These are phyloP conservation scores for Sabatieria punctata DNA, from an alignment of 2,888 invertebrate genomes.

Conservation along the genomic window DNA sequence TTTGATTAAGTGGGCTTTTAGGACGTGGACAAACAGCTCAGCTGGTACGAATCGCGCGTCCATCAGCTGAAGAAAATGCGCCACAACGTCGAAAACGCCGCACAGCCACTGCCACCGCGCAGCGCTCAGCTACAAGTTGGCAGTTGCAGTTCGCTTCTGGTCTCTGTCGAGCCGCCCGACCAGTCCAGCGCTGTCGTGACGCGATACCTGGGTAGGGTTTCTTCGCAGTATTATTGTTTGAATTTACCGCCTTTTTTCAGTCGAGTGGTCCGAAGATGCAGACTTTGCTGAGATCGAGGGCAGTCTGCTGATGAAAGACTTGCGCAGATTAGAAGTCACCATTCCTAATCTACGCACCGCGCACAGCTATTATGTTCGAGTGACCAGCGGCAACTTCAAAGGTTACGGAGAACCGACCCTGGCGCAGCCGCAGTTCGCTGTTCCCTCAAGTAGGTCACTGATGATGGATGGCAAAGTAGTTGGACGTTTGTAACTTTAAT, in stretches of 20 bases:
- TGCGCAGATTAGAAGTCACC: slow-evolving; percentile 45
- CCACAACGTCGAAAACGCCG: slow-evolving; percentile 68
- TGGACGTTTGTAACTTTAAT: too few relatives aligned
- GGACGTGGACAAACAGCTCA: slow-evolving; percentile 39
- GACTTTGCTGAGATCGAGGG: slow-evolving; percentile 67
- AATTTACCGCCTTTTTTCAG: too few relatives aligned
- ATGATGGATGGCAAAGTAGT: too few relatives aligned
- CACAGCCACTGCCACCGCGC: background rate
- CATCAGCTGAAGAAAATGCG: slow-evolving; percentile 61
- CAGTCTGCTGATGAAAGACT: slow-evolving; percentile 53
- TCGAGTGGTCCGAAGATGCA: slow-evolving; percentile 77
- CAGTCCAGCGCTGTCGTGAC: slow-evolving; percentile 10
- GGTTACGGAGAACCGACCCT: slow-evolving; percentile 63
- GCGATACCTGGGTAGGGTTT: slow-evolving; percentile 16
- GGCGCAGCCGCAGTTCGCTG: slow-evolving; percentile 63
- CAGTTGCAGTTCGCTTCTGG: slow-evolving; percentile 1
- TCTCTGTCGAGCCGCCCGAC: slow-evolving; percentile 8
- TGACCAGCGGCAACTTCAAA: slow-evolving; percentile 76
- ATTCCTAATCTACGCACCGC: slow-evolving; percentile 65
- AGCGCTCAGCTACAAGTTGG: slow-evolving; percentile 4
- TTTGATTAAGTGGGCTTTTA: slow-evolving; percentile 20
- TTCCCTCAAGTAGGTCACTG: too few relatives aligned
- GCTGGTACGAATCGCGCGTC: slow-evolving; percentile 68
- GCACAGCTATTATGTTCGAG: slow-evolving; percentile 68
- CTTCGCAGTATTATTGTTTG: too few relatives aligned